These are phyloP conservation scores for Trilocha varians DNA, from an alignment of 2,888 invertebrate genomes.

Conservation along the genomic window DNA sequence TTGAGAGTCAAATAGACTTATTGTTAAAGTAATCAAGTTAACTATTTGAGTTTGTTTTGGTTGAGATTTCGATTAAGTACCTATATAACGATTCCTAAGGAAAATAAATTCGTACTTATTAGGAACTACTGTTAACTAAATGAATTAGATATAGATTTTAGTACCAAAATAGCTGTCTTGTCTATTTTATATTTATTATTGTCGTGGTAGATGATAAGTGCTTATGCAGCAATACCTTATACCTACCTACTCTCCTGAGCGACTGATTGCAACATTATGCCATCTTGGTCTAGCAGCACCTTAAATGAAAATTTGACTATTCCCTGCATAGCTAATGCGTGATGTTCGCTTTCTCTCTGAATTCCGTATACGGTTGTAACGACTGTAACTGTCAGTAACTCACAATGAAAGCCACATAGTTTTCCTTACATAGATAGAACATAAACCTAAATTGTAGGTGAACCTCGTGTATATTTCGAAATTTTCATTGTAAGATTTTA, in stretches of 20 bases:
- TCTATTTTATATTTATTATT: too few relatives aligned
- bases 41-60: too few relatives aligned
- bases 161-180: too few relatives aligned
- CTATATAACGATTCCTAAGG: too few relatives aligned
- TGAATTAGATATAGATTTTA: too few relatives aligned
- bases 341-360: background rate
- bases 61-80: too few relatives aligned
- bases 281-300: background rate
- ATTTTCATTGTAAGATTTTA: background rate
- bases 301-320: background rate
- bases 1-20: too few relatives aligned
- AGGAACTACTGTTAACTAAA: too few relatives aligned
- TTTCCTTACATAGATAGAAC: background rate
- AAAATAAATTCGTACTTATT: too few relatives aligned
- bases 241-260: background rate
- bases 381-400: background rate
- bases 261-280: background rate
- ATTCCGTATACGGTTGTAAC: background rate
- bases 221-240: too few relatives aligned
- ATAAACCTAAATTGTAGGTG: background rate
- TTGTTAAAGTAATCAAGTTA: too few relatives aligned
- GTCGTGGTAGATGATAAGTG: too few relatives aligned
- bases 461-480: conserved; percentile 1
- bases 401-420: background rate
- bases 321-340: background rate